Base-by-base conservation (phyloP, 1,140 invertebrate species). In the Anastrepha obliqua region DNA sequence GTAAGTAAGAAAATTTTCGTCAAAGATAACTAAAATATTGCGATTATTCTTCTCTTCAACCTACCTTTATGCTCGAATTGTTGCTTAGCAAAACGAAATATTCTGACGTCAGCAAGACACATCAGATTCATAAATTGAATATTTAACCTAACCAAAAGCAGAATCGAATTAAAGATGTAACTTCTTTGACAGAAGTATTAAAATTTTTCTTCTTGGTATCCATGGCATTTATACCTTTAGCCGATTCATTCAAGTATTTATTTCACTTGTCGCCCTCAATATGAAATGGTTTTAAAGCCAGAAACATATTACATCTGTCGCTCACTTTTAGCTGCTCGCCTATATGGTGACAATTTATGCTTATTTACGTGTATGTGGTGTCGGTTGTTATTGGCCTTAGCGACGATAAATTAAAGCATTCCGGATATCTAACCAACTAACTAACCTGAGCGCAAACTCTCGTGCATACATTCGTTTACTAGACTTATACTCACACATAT, bases 341-440 rank as follows among this genome's bases (percentile, higher is more conserved):
- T 29, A 17, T 15, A 15, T n/a, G 44, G 42, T 17, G 67, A 29
- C 81, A 85, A 85, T 85, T 85, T 85, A 85, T 85, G 81, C 81
- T 85, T 85, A 85, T 85, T 85, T 85, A 85, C 29, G 29, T 29
- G 29, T 85, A 60, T 85, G 55, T 59, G 9, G 13, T 13, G 6
- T 11, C 58, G 51, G 3, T 59, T 85, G 81, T 29, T 59, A 85
- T 60, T 85, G 81, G 55, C 81, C 81, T 85, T 85, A 85, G 81
- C 9, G 81, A 55, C 51, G 39, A 85, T 59, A 85, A 85, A 85
- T 85, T 85, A 85, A 85, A 85, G 81, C 51, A 85, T 59, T 59
- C 58, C 44, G 55, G 47, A 17, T 9, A n/a, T n/a, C 42, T 59
- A 60, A 13, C 42, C 29, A 60, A 13, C 64, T 39, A 7, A 39